Base-by-base conservation (phyloP, 2,888 invertebrate genomes). In the Ectemnius cavifrons region DNA sequence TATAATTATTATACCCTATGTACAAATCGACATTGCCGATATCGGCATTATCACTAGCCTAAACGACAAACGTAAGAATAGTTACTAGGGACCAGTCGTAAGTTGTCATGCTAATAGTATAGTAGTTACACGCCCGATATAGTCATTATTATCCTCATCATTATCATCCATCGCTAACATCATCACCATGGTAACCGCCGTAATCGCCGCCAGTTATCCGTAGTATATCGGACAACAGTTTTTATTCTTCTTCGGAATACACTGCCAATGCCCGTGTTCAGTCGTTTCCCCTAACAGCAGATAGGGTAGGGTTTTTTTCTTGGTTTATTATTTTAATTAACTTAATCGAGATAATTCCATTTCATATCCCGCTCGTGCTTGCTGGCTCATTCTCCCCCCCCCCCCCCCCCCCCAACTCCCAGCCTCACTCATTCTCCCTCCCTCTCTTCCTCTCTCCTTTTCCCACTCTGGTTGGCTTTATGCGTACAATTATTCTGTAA, bases 41-140 rank as follows among this genome's bases (percentile, higher is more conserved):
- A 57, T 66, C 79, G 74, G 84, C 78, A 63, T 81, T 77, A 75
- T 73, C 67, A 78, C 83, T 79, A 77, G 79, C 80, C 82, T 74
- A 84, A 85, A 82, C 80, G 83, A 84, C 74, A 82, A 87, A 86
- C 83, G 78, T 81, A 84, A 87, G 82, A 84, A 78, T 84, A 83
- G 84, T 85, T 82, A 86, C 84, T 86, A 86, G 82, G 83, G 87
- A 87, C 87, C 88, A 89, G 86, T 89, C 87, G 84, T 86, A 88
- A 87, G 82, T 87, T 87, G 89, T 87, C 86, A 85, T 87, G 86
- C 85, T 87, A 86, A 86, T 86, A 85, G 78, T 85, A 85, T 83
- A 86, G 79, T 87, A 88, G 85, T 87, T 86, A 86, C 84, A 86
- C 83, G 85, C 81, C 81, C 78, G 84, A 77, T 85, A 87, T 84